A percentile compares a stretch with the other conserved stretches of the same genome.
Conservation (phyloP, 1,140 invertebrate species). For the Trigoniulus corallinus region DNA sequence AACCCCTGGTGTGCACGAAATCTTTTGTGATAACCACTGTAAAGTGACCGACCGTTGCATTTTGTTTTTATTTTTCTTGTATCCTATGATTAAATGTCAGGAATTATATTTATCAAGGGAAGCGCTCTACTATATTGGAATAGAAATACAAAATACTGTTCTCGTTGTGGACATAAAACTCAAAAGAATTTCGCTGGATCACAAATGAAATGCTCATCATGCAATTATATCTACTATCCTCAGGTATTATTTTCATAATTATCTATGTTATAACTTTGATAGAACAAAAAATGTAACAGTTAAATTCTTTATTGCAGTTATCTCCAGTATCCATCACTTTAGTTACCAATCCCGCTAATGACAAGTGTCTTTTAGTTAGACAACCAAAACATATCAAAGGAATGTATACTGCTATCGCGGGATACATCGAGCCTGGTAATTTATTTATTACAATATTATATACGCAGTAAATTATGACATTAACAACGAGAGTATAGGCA, state of each 20-base stretch:
- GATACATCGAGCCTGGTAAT: slow-evolving; percentile 38
- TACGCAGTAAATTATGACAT: too few species aligned
- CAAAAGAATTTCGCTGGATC: slow-evolving; percentile 23
- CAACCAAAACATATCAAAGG: slow-evolving; percentile 30
- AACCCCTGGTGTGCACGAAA: too few species aligned
- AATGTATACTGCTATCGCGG: slow-evolving; percentile 40
- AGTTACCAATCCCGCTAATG: neutral
- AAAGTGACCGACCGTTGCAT: too few species aligned
- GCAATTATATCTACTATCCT: slow-evolving; percentile 19
- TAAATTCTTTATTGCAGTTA: slow-evolving; percentile 22
- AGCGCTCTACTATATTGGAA: slow-evolving; percentile 30
- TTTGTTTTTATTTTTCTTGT: too few species aligned
- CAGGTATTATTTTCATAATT: slow-evolving; percentile 15
- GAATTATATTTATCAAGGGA: too few species aligned
- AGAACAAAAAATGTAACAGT: slow-evolving; percentile 9
- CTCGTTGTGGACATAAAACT: slow-evolving; percentile 26
- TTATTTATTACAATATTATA: slow-evolving; percentile 5
- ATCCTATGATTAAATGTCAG: too few species aligned
- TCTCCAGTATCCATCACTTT: neutral
- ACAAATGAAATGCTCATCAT: slow-evolving; percentile 22
- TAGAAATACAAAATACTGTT: slow-evolving; percentile 27
- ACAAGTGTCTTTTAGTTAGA: slow-evolving; percentile 31
- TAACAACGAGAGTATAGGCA: too few species aligned
- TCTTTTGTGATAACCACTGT: too few species aligned
- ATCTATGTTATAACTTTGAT: slow-evolving; percentile 5